These are phyloP conservation scores for Macrosiphum euphorbiae DNA, from an alignment of 2,888 invertebrate genomes.

Conservation along the genomic window DNA sequence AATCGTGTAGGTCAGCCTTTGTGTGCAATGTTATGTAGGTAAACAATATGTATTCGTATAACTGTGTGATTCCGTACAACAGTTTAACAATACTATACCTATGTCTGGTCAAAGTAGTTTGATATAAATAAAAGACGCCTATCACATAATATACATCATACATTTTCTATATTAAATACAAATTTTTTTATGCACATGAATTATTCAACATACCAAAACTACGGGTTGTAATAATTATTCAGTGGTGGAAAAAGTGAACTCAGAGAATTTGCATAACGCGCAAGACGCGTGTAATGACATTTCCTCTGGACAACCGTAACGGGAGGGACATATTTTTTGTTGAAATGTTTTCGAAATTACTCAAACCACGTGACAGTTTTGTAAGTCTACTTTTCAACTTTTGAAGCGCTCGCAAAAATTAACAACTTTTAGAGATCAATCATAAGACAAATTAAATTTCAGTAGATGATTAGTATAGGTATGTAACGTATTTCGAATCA, in stretches of 20 bases:
- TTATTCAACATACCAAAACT: slow-evolving; percentile 31
- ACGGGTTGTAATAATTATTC: slow-evolving; percentile 33
- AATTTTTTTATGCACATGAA: background rate
- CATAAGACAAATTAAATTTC: background rate
- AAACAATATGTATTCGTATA: background rate
- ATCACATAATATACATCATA: background rate
- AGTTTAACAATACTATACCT: background rate
- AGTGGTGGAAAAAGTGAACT: background rate
- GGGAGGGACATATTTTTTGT: background rate
- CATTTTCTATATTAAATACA: background rate
- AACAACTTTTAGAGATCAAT: background rate
- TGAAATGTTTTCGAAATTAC: background rate
- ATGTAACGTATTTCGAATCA: background rate
- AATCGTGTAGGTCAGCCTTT: background rate
- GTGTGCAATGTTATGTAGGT: background rate
- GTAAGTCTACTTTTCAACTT: background rate
- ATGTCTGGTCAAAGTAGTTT: background rate
- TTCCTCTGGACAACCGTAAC: background rate
- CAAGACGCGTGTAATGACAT: background rate
- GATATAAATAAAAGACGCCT: too few relatives aligned
- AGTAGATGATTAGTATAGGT: background rate
- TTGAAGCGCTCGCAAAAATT: background rate
- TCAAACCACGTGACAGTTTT: background rate
- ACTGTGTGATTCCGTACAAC: background rate
- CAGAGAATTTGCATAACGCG: background rate